Conservation (phyloP, 1,140 invertebrate species). For the Drosophila asahinai region DNA sequence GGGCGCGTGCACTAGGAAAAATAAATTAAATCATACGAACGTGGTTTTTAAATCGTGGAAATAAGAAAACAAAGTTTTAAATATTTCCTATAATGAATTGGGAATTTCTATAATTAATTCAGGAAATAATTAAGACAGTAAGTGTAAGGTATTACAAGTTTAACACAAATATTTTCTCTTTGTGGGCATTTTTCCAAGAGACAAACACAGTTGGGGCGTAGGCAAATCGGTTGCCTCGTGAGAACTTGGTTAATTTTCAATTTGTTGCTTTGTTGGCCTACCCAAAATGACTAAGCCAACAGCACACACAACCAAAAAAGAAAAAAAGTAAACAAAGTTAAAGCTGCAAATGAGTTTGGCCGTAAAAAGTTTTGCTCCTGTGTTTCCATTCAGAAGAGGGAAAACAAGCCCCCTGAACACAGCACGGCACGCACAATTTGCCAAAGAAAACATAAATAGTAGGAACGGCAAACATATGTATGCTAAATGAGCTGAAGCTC, state of each 20-base stretch:
- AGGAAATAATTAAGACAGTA: no score
- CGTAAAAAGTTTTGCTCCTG: slow-evolving; percentile 51
- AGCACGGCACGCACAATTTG: slow-evolving; percentile 75
- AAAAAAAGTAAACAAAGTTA: slow-evolving; percentile 25
- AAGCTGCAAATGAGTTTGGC: slow-evolving; percentile 63
- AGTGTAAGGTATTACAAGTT: no score
- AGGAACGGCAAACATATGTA: slow-evolving; percentile 71
- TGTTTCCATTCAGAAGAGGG: slow-evolving; percentile 33
- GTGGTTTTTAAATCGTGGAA: no score
- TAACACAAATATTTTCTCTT: background rate
- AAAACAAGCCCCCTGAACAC: slow-evolving; percentile 9
- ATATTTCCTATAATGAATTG: no score
- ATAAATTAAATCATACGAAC: no score
- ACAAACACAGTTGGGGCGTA: slow-evolving; percentile 38
- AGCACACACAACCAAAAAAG: slow-evolving; percentile 22
- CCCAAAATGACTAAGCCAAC: slow-evolving; percentile 45
- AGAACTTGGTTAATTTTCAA: slow-evolving; percentile 74
- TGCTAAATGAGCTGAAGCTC: slow-evolving; percentile 43
- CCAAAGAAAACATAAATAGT: slow-evolving; percentile 80
- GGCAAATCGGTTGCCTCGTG: slow-evolving; percentile 48
- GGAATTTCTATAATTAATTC: no score
- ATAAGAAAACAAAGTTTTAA: no score
- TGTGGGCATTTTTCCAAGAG: slow-evolving; percentile 1
- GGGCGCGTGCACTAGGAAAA: slow-evolving; percentile 19
- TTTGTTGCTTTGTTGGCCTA: slow-evolving; percentile 66